Percentiles rank a stretch among this genome's conserved stretches.
phyloP scores from a whole-genome alignment of 2,113 vertebrate species.

The Neofelis nebulosa region DNA sequence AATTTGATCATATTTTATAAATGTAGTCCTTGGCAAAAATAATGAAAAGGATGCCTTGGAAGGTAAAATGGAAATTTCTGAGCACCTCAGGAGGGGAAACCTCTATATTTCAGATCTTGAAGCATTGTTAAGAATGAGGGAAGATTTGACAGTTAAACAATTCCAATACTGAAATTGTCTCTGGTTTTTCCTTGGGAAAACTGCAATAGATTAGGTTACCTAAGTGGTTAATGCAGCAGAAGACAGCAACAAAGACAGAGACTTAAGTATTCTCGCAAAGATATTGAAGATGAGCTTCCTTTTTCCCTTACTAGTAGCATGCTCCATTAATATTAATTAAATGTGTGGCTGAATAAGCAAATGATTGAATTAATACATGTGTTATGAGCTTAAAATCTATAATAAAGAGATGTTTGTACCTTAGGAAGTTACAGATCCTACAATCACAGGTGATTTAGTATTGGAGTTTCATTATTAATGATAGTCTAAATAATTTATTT shows the following conservation, averaged over 20 bases:
- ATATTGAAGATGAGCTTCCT: background rate
- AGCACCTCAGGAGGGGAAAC: background rate
- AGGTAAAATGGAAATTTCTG: background rate
- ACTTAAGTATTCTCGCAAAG: background rate
- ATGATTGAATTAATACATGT: background rate
- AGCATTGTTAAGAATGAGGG: background rate
- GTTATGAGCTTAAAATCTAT: background rate
- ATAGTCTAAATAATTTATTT: background rate
- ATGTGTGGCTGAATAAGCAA: background rate
- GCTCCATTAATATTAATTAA: background rate
- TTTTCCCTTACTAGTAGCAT: background rate
- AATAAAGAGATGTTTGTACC: background rate
- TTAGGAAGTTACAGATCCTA: background rate
- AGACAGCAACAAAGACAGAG: background rate
- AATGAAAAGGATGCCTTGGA: background rate
- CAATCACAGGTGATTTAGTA: background rate
- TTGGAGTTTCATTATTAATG: background rate
- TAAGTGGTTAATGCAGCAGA: background rate
- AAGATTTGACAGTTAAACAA: background rate
- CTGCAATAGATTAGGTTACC: background rate
- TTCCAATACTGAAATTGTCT: background rate
- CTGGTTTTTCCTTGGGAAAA: background rate
- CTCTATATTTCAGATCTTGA: background rate
- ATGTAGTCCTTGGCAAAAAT: slow-evolving; percentile 1
- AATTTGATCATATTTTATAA: background rate